A percentile compares a stretch with the other conserved stretches of the same genome.
phyloP scores from a whole-genome alignment of 53 echinoderm and acorn worm genomes.

The Astropecten irregularis region DNA sequence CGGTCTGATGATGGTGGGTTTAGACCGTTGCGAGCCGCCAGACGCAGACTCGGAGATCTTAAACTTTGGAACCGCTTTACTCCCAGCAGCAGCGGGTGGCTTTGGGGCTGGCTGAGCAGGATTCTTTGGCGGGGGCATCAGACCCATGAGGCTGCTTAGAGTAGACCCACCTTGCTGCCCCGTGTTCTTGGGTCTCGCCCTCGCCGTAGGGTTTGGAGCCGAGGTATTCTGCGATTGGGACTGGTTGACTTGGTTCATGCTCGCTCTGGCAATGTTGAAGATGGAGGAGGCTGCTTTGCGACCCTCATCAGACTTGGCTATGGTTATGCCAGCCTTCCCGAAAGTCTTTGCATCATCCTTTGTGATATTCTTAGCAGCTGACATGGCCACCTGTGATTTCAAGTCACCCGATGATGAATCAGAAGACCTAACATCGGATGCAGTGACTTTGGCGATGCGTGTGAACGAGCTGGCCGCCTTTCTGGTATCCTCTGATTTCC shows the following conservation, averaged over 20 bases:
- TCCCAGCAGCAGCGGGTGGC: background rate
- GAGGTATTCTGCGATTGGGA: slow-evolving; percentile 27
- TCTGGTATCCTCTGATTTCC: slow-evolving; percentile 34
- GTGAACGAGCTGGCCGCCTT: slow-evolving; percentile 40
- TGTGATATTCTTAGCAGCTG: slow-evolving; percentile 69
- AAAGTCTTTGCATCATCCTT: slow-evolving; percentile 60
- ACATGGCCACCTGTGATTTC: slow-evolving; percentile 60
- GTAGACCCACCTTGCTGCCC: slow-evolving; percentile 25
- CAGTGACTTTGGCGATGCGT: slow-evolving; percentile 33
- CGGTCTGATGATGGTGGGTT: slow-evolving; percentile 75
- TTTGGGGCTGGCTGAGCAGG: slow-evolving; percentile 24
- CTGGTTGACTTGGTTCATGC: slow-evolving; percentile 31
- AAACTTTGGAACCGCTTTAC: slow-evolving; percentile 56
- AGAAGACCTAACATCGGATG: slow-evolving; percentile 27
- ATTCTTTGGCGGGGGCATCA: slow-evolving; percentile 39
- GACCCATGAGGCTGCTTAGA: slow-evolving; percentile 32
- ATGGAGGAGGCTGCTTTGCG: slow-evolving; percentile 51
- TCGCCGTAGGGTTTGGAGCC: slow-evolving; percentile 60
- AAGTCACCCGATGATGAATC: slow-evolving; percentile 38
- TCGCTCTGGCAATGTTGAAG: slow-evolving; percentile 36
- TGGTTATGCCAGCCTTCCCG: slow-evolving; percentile 27
- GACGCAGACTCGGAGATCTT: slow-evolving; percentile 31
- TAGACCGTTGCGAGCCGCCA: slow-evolving; percentile 19
- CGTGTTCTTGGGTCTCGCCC: slow-evolving; percentile 68
- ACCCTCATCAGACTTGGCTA: slow-evolving; percentile 56